A percentile compares a stretch with the other conserved stretches of the same genome.
Conservation (phyloP, 2,113 vertebrate species). For the Cranoglanis bouderius region DNA sequence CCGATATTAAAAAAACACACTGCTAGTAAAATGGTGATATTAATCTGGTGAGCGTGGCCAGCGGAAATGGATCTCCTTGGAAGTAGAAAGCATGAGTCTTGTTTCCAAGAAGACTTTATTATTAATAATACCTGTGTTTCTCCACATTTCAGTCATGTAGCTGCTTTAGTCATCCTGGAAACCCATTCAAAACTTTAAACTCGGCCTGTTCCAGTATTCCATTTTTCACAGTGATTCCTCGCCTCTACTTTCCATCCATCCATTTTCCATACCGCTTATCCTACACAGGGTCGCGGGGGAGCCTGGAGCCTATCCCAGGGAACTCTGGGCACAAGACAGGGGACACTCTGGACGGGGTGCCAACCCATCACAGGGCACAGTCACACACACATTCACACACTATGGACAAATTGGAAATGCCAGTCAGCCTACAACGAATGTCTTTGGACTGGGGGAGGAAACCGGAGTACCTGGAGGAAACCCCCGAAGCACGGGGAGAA, state of each 20-base stretch:
- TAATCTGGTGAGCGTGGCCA: background rate
- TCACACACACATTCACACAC: too few species aligned
- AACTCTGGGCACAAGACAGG: too few species aligned
- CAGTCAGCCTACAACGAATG: too few species aligned
- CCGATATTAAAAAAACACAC: background rate
- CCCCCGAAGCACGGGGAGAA: too few species aligned
- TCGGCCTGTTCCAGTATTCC: background rate
- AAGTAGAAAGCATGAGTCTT: background rate
- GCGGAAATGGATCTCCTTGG: background rate
- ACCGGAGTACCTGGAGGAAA: too few species aligned
- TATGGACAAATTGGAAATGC: too few species aligned
- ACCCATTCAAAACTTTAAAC: background rate
- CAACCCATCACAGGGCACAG: too few species aligned
- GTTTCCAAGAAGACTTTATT: background rate
- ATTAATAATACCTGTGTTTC: conserved; percentile 9
- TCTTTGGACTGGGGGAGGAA: too few species aligned
- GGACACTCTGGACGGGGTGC: too few species aligned
- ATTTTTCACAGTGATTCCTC: background rate
- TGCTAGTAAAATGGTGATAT: background rate
- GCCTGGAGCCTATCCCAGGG: too few species aligned
- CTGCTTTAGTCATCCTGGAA: background rate
- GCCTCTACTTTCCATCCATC: background rate
- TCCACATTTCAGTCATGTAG: background rate
- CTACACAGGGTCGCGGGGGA: too few species aligned
- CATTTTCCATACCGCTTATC: too few species aligned